Base-by-base conservation (phyloP, 2,113 vertebrate genomes). In the Phylloscopus trochiloides region DNA sequence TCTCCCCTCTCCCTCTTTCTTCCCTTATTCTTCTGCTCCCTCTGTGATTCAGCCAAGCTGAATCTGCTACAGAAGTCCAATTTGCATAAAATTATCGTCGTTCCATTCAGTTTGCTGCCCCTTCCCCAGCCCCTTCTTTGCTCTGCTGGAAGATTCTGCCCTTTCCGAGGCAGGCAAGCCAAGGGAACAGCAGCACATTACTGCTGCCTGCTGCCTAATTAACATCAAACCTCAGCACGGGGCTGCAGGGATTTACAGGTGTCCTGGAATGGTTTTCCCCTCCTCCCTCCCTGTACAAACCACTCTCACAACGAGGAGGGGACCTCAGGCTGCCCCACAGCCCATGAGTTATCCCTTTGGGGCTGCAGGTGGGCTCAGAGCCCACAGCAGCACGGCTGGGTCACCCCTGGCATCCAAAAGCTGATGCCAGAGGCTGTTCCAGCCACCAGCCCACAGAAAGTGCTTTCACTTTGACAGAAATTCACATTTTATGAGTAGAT, bases 161-260 rank as follows among this genome's bases (percentile, higher is more conserved):
- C 96, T 98, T 96, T 94, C 88, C 34, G 80, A 97, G 94, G 75
- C 82, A 88, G 95, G 92, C 92, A 96, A 88, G 92, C 92, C 97
- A 94, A 97, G 93, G 97, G 97, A 95, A 93, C 28, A 2, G 92
- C 76, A 90, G 81, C 92, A 95, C 88, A 95, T 97, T 95, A 94
- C 92, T 50, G 95, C 77, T 97, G 93, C 95, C 96, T 97, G 96
- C 92, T 96, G 92, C 85, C 97, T 97, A 97, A 98, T 98, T 97
- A 98, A 97, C 96, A 97, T 94, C 88, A 97, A 97, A 96, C 90
- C 97, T 83, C 94, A 93, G 97, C 96, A 96, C 47, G 43, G 82
- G 83, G 94, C 97, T 96, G 97, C 58, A 89, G 97, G 97, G 95
- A 97, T 97, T 98, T 97, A 96, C 97, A 97, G 96, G 96, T 97